Conservation (phyloP, 2,888 invertebrate genomes). For the Uropetala carovei region DNA sequence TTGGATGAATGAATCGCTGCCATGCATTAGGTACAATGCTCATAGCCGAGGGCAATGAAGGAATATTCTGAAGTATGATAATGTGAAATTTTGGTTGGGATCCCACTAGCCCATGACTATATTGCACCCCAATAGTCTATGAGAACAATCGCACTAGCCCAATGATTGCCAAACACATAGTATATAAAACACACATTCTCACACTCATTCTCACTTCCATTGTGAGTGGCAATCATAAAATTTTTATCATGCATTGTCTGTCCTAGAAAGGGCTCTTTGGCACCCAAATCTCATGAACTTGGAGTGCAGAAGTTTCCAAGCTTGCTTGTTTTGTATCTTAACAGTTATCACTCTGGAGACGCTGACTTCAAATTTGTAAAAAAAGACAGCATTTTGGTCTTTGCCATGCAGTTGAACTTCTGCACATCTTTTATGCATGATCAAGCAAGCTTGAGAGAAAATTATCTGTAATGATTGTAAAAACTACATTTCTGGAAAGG, state of each 20-base stretch:
- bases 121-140: slow-evolving; percentile 59
- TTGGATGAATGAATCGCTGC: slow-evolving; percentile 39
- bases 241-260: slow-evolving; percentile 26
- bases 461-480: background rate
- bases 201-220: slow-evolving; percentile 55
- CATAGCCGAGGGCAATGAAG: slow-evolving; percentile 28
- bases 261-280: slow-evolving; percentile 56
- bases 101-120: slow-evolving; percentile 57
- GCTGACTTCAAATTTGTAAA: slow-evolving; percentile 3
- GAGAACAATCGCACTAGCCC: slow-evolving; percentile 52
- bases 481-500: background rate
- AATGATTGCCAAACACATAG: slow-evolving; percentile 50
- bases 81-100: slow-evolving; percentile 54
- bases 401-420: background rate
- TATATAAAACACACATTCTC: slow-evolving; percentile 58
- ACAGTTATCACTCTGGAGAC: slow-evolving; percentile 12
- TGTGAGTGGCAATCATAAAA: slow-evolving; percentile 18
- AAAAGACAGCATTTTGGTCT: background rate
- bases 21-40: slow-evolving; percentile 46
- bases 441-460: slow-evolving; percentile 5
- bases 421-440: slow-evolving; percentile 15
- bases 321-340: slow-evolving; percentile 20
- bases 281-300: slow-evolving; percentile 53
- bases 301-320: slow-evolving; percentile 22
- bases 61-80: slow-evolving; percentile 51